Conservation (phyloP, 1,140 invertebrate genomes). For the Hylaeus anthracinus region DNA sequence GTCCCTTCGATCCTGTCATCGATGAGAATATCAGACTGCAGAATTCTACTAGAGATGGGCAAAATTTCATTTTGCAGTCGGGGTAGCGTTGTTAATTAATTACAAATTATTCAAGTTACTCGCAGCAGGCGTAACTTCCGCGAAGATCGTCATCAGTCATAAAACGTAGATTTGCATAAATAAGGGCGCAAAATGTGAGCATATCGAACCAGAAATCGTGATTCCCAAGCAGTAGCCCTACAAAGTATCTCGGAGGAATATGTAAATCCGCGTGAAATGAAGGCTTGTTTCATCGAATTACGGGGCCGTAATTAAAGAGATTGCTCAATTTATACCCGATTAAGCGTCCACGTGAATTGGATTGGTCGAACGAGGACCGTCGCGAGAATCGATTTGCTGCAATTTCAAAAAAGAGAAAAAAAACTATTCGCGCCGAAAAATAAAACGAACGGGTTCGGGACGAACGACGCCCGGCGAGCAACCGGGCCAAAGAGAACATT, state of each 20-base stretch:
- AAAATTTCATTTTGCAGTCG: too few relatives aligned
- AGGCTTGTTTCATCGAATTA: neutral
- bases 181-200: neutral
- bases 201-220: slow-evolving; percentile 16
- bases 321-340: slow-evolving; percentile 42
- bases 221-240: neutral
- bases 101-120: neutral
- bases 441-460: neutral
- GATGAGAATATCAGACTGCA: too few relatives aligned
- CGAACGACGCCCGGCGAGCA: neutral
- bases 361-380: slow-evolving; percentile 2
- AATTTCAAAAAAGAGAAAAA: slow-evolving; percentile 13
- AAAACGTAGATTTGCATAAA: neutral
- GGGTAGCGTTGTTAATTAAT: neutral
- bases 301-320: slow-evolving; percentile 32
- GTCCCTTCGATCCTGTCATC: too few relatives aligned
- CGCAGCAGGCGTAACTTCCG: too few relatives aligned
- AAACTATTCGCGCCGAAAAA: neutral
- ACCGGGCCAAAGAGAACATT: neutral
- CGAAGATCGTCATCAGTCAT: neutral
- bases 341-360: slow-evolving; percentile 18
- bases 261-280: slow-evolving; percentile 1
- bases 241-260: slow-evolving; percentile 13
- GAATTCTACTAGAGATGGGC: too few relatives aligned
- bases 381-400: neutral